Evolutionary conservation across 2,113 vertebrate species (phyloP).

Genomic region (Hipposideros armiger): DNA sequence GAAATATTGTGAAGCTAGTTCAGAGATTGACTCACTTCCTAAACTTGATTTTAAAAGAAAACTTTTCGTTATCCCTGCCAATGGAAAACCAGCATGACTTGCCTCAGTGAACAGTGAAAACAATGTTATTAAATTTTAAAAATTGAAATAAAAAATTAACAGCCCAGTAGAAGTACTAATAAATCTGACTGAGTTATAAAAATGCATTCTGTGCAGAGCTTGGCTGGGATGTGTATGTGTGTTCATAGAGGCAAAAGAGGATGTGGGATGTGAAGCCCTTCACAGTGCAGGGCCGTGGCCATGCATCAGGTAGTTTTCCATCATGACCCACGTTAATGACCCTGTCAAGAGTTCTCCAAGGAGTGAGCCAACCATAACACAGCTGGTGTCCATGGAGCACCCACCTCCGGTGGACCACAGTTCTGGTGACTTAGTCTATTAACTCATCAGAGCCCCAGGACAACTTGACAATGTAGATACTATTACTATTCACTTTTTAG

Average conservation of each 20-base stretch:
- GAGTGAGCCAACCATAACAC: fast-evolving
- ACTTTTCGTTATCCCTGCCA: slow-evolving; percentile 42
- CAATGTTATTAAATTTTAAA: slow-evolving; percentile 64
- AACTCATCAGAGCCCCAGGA: neutral
- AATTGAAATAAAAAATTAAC: slow-evolving; percentile 71
- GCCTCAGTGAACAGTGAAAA: slow-evolving; percentile 63
- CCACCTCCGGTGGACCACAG: fast-evolving
- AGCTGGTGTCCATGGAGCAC: fast-evolving
- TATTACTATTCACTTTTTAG: neutral
- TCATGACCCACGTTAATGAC: fast-evolving
- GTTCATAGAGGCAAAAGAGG: neutral
- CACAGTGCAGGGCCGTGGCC: neutral
- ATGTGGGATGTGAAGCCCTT: neutral
- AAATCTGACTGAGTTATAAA: slow-evolving; percentile 47
- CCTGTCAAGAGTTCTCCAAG: neutral
- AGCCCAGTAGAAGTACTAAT: neutral
- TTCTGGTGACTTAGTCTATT: fast-evolving
- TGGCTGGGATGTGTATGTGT: neutral
- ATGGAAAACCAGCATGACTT: slow-evolving; percentile 54
- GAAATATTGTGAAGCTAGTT: slow-evolving; percentile 1
- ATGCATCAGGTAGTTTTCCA: neutral
- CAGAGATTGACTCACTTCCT: neutral
- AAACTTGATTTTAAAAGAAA: slow-evolving; percentile 65
- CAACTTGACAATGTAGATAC: neutral
- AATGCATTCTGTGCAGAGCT: neutral